Percentiles rank a stretch among this genome's conserved stretches.
Conservation (phyloP, 2,113 vertebrate species). For the Xenus cinereus region DNA sequence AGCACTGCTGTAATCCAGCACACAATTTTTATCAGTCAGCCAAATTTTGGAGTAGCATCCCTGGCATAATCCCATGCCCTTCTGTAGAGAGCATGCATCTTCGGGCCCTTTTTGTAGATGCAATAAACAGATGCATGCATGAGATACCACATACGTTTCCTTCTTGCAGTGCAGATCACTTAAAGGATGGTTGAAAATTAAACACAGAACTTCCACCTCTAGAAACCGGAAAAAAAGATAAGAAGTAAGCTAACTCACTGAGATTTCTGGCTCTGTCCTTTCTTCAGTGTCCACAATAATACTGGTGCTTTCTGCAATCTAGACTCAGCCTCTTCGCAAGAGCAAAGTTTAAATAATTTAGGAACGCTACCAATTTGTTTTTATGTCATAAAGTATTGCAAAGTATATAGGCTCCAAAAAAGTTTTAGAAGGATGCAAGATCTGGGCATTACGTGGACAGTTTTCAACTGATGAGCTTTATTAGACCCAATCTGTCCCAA, state of each 20-base stretch:
- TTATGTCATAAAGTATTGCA: background rate
- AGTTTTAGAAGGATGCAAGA: background rate
- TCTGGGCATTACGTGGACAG: background rate
- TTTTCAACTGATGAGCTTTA: background rate
- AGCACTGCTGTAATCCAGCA: background rate
- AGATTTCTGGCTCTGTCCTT: background rate
- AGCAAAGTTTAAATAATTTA: background rate
- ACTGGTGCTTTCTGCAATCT: slow-evolving; percentile 13
- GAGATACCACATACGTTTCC: background rate
- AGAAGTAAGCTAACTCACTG: background rate
- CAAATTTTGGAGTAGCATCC: background rate
- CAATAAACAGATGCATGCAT: background rate
- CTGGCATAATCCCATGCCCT: background rate
- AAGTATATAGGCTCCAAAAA: background rate
- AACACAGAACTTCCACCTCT: background rate
- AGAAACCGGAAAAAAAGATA: background rate
- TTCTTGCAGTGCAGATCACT: background rate
- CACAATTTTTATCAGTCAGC: background rate
- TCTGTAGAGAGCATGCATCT: background rate
- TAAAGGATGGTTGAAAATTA: background rate
- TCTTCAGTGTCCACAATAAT: background rate
- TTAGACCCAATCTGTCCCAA: background rate
- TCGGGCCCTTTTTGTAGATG: background rate
- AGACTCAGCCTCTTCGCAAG: background rate
- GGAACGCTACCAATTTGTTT: background rate